Conservation (phyloP, 2,888 invertebrate genomes). For the Ophioninae sp. region DNA sequence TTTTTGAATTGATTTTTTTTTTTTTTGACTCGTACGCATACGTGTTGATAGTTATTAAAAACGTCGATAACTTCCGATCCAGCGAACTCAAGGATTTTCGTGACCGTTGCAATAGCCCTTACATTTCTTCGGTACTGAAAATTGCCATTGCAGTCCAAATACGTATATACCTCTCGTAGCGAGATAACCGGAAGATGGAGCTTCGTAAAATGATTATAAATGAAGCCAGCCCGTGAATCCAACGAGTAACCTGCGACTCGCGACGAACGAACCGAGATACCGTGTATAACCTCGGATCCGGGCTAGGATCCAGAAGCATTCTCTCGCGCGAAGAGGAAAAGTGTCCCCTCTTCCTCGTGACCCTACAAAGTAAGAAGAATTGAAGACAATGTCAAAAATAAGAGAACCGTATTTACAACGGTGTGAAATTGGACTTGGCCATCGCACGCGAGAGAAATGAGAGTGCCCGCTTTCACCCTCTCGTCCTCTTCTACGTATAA, state of each 20-base stretch:
- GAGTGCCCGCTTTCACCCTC: conserved; percentile 64
- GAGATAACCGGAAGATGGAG: conserved; percentile 72
- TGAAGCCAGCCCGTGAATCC: conserved; percentile 75
- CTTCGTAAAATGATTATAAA: conserved; percentile 79
- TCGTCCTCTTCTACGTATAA: background rate
- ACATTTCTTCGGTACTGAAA: conserved; percentile 35
- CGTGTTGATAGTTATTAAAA: background rate
- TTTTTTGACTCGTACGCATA: background rate
- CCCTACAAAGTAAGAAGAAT: conserved; percentile 80
- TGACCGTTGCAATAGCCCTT: conserved; percentile 21
- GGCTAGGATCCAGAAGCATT: conserved; percentile 5
- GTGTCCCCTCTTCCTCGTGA: conserved; percentile 68
- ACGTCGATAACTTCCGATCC: conserved; percentile 10
- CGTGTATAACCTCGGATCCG: conserved; percentile 13
- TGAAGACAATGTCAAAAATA: conserved; percentile 79
- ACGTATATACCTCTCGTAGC: conserved; percentile 49
- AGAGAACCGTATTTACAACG: conserved; percentile 79
- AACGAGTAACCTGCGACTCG: conserved; percentile 63
- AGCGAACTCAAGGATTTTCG: conserved; percentile 3
- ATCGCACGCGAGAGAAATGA: conserved; percentile 76
- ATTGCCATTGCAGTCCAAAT: conserved; percentile 23
- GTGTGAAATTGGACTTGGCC: conserved; percentile 79
- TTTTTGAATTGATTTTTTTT: background rate
- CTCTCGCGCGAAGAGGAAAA: conserved; percentile 62
- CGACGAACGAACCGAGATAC: conserved; percentile 21